Evolutionary conservation across 2,888 invertebrate genomes (phyloP), one percentile per base, ranked within the genome.

Genomic region (Nebria brevicollis): DNA sequence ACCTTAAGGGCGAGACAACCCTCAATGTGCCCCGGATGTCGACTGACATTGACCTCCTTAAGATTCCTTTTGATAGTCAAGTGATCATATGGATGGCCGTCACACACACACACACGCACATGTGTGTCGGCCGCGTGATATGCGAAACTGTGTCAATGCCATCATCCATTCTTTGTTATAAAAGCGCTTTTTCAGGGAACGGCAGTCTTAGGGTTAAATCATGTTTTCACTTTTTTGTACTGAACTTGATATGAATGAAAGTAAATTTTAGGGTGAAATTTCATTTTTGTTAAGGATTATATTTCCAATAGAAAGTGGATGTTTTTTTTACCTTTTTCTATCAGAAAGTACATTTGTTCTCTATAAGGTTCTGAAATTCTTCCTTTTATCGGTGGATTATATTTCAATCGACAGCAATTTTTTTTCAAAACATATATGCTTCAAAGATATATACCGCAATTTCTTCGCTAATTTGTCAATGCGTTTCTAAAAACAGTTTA

Each of bases 21-120:
- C 78, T 78, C 73, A 43, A 43, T 11, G 42, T 42, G 7, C 64
- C 25, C 72, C 80, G 80, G 80, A 80, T 80, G 75, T 72, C 20
- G 72, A 20, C 68, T 72, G 80, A 70, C 80, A 80, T 80, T 80
- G 80, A 80, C 80, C 80, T 80, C 80, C 65, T 80, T 79, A 79
- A 66, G 72, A 72, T 26, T 73, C 72, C 26, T 68, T 65, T 73
- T 10, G 11, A 73, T 65, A 68, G 75, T 75, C 75, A 80, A 75
- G 80, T 80, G 79, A 20, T 20, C 20, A 20, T 74, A 13, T 41
- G 70, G 13, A 34, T 73, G 73, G 34, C 77, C 20, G 72, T 73
- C 43, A 13, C 15, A 68, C 10, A 68, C 2, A 25, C 20, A 20
- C 20, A 20, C 20, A 66, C 25, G 25, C 15, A 25, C n/a, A 66